Base-by-base conservation (phyloP, 2,888 invertebrate species). In the Conistra vaccinii region DNA sequence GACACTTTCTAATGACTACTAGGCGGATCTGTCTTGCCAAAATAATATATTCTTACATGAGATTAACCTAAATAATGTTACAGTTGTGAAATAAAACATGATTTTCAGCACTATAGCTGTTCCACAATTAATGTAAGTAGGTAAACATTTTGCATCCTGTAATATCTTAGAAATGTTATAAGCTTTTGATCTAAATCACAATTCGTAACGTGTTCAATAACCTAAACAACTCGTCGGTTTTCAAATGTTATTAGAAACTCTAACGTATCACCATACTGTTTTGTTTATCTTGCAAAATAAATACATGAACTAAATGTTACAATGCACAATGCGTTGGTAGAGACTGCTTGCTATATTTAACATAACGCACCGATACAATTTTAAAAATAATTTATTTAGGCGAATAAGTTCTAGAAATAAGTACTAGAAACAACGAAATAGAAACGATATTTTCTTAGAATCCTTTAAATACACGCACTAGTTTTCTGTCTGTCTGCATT, bases 381-480 rank as follows among this genome's bases (percentile, higher is more conserved):
- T 73, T 61, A 86, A 87, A 89, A 86, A 89, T 90, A 74, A 73
- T 77, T 81, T 73, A 79, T 83, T 77, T 80, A 73, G 83, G 83
- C 87, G 86, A 90, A 90, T 89, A 89, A 80, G 77, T 81, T 86
- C 86, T 85, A 85, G 83, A 87, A 86, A 83, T 83, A 86, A 81
- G 74, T 63, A 80, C 75, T 71, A 77, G 71, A 85, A 73, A 74
- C 51, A 76, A 69, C 68, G 62, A 72, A 75, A 75, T 76, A 76
- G 55, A 73, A 75, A 66, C 71, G 60, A 63, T 61, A 62, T 81
- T 81, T 92, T 93, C 93, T 87, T 65, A 84, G 92, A 93, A 93
- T 86, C 81, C 89, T 91, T 85, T 86, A 91, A 93, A 93, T 92
- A 93, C 90, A 81, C 88, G 91, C 85, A 90, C 91, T 91, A 91